Evolutionary conservation across 30 jellyfish, hydroid and myxozoan genomes (phyloP).

Genomic region (Catostylus mosaicus): DNA sequence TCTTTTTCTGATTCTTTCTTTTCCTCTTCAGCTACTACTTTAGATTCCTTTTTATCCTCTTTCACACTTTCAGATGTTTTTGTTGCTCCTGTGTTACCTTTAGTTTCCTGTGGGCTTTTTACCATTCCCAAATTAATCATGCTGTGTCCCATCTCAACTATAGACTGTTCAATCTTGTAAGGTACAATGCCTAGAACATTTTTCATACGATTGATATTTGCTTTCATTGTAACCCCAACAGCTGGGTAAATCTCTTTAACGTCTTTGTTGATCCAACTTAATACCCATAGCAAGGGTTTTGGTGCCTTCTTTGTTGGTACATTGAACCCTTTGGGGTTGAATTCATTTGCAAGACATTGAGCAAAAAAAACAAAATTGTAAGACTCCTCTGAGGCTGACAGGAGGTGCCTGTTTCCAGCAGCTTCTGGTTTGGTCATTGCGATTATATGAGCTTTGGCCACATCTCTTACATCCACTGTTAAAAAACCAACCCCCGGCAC

Average conservation of each 20-base stretch:
- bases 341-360: conserved; percentile 34
- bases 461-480: conserved; percentile 55
- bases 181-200: conserved; percentile 47
- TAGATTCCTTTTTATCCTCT: not conserved
- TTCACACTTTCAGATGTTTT: not conserved
- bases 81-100: not conserved
- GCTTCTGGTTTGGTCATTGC: conserved; percentile 60
- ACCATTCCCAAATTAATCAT: conserved; percentile 50
- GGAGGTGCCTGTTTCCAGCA: conserved; percentile 53
- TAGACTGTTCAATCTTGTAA: not conserved
- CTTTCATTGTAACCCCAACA: conserved; percentile 17
- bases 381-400: conserved; percentile 15
- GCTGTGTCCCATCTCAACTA: conserved; percentile 49
- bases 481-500: conserved; percentile 36
- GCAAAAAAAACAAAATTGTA: conserved; percentile 21
- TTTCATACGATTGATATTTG: conserved; percentile 27
- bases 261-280: conserved; percentile 43
- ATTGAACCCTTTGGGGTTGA: conserved; percentile 43
- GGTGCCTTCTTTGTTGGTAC: conserved; percentile 56
- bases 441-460: conserved; percentile 51
- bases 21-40: conserved; percentile 18
- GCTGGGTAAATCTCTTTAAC: conserved; percentile 23
- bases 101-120: conserved; percentile 12
- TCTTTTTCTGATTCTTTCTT: not conserved
- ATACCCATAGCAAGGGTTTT: conserved; percentile 42